phyloP scores from a whole-genome alignment of 2,797 vertebrate species.

The Acrossocheilus fasciatus region DNA sequence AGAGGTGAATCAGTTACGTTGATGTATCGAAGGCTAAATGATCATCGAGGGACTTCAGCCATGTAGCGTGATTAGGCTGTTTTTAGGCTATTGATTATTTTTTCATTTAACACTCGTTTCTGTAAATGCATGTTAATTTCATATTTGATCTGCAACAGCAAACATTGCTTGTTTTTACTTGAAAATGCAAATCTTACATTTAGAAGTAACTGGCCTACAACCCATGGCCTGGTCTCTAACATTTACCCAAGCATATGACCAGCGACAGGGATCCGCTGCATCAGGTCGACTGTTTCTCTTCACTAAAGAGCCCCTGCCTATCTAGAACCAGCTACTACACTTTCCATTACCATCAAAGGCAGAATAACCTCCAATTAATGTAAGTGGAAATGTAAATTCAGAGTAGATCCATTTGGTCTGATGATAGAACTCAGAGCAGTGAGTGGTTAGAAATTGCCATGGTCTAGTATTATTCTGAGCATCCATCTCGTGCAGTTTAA shows the following conservation, averaged over 20 bases:
- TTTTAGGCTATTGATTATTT: conserved; percentile 67
- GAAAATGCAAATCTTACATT: neutral
- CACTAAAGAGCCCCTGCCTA: conserved; percentile 1
- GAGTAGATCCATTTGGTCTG: conserved; percentile 37
- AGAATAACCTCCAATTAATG: conserved; percentile 35
- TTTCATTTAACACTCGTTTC: conserved; percentile 59
- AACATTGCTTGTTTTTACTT: neutral
- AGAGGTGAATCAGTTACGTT: conserved; percentile 65
- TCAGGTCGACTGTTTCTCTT: neutral
- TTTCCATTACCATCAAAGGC: conserved; percentile 41
- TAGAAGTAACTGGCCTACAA: neutral
- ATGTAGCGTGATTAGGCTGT: conserved; percentile 63
- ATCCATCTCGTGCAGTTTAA: conserved; percentile 23
- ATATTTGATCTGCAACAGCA: neutral
- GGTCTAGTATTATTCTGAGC: conserved; percentile 7
- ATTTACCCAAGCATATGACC: neutral
- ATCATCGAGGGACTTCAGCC: conserved; percentile 63
- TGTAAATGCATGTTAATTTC: conserved; percentile 53
- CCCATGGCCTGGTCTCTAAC: neutral
- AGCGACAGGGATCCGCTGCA: neutral
- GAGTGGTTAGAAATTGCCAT: conserved; percentile 38
- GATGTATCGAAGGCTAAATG: conserved; percentile 65
- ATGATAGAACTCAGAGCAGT: conserved; percentile 33
- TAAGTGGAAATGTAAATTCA: conserved; percentile 42
- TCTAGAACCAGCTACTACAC: conserved; percentile 29